phyloP scores from a whole-genome alignment of 2,113 vertebrate genomes.

The Felis chaus region DNA sequence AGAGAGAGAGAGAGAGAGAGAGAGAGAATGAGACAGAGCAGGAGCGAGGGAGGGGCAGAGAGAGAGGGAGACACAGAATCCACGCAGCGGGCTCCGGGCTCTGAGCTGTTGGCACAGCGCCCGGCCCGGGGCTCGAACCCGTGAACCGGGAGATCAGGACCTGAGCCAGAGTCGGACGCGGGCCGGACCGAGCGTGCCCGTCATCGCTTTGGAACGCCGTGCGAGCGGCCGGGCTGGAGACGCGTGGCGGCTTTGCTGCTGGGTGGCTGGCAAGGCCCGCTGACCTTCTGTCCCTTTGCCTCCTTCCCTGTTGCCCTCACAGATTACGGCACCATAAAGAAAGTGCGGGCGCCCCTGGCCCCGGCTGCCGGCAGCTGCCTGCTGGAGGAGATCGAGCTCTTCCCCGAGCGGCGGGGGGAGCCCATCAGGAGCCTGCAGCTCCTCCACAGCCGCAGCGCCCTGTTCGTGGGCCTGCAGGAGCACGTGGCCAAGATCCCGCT shows the following conservation, averaged over 20 bases:
- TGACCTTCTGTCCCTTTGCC: not conserved
- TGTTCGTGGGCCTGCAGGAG: conserved; percentile 94
- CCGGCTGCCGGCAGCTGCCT: conserved; percentile 92
- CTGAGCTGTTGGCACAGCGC: too few species aligned
- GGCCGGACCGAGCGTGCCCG: accelerated
- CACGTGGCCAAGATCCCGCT: conserved; percentile 96
- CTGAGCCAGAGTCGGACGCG: too few species aligned
- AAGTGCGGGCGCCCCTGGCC: conserved; percentile 94
- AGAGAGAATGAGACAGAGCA: too few species aligned
- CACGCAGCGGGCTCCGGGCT: too few species aligned
- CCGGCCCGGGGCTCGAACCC: too few species aligned
- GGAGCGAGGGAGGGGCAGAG: too few species aligned
- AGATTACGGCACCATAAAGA: conserved; percentile 98
- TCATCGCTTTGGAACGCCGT: not conserved
- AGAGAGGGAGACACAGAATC: too few species aligned
- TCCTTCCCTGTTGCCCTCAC: conserved; percentile 53
- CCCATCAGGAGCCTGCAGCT: conserved; percentile 94
- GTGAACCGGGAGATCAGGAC: too few species aligned
- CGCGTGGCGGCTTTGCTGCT: accelerated
- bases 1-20: too few species aligned
- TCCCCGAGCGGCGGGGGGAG: conserved; percentile 88
- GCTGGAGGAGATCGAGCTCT: conserved; percentile 95
- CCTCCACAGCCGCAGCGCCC: conserved; percentile 94
- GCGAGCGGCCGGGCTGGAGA: too few species aligned
- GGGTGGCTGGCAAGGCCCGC: not conserved